Evolutionary conservation across 2,888 invertebrate genomes (phyloP), one percentile per base, ranked within the genome.

Genomic region (Oscheius sp.): DNA sequence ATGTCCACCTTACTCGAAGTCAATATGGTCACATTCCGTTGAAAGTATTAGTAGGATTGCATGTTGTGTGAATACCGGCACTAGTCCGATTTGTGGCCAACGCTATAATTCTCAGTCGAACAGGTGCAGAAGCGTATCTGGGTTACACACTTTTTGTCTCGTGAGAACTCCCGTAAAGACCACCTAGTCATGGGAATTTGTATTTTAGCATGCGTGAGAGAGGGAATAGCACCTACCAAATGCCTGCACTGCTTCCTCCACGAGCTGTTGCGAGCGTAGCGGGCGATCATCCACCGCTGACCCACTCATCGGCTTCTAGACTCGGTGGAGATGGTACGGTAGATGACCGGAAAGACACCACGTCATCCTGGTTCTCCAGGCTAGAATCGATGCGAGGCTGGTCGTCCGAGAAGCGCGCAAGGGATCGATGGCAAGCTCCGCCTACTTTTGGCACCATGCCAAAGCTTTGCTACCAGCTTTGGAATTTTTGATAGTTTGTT

Each of bases 381-480:
- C 63, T 50, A 63, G 57, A 63, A 73, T 63, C 73, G 62, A 62
- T 62, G 55, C 73, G 73, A 53, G 63, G 55, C 73, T 73, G 57
- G 73, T 57, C 57, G 73, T 55, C 57, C 57, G 65, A 62, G 73
- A 62, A 73, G 63, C 62, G 73, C 73, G 65, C 73, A 53, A 21
- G 60, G 73, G 73, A 73, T 73, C 73, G 73, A 73, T 73, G 73
- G 73, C 73, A 63, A 63, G 65, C 73, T 62, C 51, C 73, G 73
- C 73, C 73, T 62, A 55, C 73, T 73, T 73, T 73, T 73, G 73
- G 73, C 73, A 73, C 73, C 57, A 73, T 13, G 63, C 73, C 63
- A 73, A 73, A 73, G 73, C 73, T 48, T 32, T 48, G 32, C 59
- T 57, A 71, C 55, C 66, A 51, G 50, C 53, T 63, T 48, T 63